A percentile compares a stretch with the other conserved stretches of the same genome.
These are phyloP conservation scores for Habropoda laboriosa DNA, from an alignment of 1,140 invertebrate species.

Conservation along the genomic window DNA sequence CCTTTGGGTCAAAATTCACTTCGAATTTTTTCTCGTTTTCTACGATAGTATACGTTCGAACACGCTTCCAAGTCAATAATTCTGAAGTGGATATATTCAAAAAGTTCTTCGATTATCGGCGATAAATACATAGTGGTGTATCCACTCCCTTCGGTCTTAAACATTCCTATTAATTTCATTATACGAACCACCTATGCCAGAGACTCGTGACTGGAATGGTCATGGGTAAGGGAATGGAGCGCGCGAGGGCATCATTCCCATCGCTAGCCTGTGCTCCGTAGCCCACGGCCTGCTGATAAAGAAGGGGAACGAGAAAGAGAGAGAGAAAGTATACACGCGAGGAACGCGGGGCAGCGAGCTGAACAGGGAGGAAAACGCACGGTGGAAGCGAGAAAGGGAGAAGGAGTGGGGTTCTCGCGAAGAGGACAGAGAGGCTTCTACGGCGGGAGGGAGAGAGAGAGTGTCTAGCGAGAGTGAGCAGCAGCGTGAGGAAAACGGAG, in stretches of 20 bases:
- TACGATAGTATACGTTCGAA: too few relatives aligned
- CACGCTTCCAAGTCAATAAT: too few relatives aligned
- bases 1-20: too few relatives aligned
- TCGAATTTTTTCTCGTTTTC: too few relatives aligned
- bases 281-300: constrained; percentile 14
- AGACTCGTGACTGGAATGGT: not conserved
- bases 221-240: not conserved
- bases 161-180: too few relatives aligned
- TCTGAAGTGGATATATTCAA: too few relatives aligned
- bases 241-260: constrained; percentile 34
- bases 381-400: not conserved
- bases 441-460: not conserved
- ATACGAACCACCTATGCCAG: too few relatives aligned
- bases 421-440: not conserved
- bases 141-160: too few relatives aligned
- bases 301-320: constrained; percentile 2
- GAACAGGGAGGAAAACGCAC: not conserved
- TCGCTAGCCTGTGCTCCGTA: constrained; percentile 17
- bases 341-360: constrained; percentile 6
- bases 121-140: too few relatives aligned
- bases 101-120: too few relatives aligned
- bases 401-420: not conserved
- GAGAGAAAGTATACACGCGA: not conserved
- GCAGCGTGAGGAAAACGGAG: not conserved
- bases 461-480: not conserved